phyloP scores from a whole-genome alignment of 2,113 vertebrate species.

The Pycnonotus jocosus region DNA sequence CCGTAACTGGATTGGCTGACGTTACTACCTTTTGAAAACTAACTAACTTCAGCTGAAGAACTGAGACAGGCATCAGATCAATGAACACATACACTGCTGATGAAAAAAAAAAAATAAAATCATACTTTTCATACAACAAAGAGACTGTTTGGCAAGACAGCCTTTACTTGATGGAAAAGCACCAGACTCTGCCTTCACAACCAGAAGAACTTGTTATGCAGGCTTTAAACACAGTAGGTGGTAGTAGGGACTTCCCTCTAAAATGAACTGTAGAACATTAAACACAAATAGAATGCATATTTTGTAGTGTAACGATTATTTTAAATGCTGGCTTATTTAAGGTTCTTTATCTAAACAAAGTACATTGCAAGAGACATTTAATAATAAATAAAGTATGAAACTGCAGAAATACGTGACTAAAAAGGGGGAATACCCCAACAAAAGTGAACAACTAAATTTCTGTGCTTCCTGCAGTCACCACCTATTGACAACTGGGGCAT shows the following conservation, averaged over 20 bases:
- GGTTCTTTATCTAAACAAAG: neutral
- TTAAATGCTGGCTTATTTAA: neutral
- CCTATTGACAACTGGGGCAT: neutral
- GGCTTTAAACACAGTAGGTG: slow-evolving; percentile 42
- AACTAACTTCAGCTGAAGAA: neutral
- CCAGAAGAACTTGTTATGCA: slow-evolving; percentile 47
- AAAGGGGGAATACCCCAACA: neutral
- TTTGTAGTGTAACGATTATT: neutral
- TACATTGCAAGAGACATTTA: neutral
- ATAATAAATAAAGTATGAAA: neutral
- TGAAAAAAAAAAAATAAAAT: neutral
- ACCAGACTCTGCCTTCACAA: slow-evolving; percentile 26
- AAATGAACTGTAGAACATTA: neutral
- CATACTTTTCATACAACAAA: neutral
- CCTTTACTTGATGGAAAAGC: neutral
- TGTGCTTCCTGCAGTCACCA: neutral
- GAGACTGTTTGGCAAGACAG: neutral
- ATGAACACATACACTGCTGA: neutral
- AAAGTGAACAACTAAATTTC: neutral
- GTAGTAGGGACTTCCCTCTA: slow-evolving; percentile 34
- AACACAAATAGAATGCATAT: neutral
- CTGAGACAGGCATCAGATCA: neutral
- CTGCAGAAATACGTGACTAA: neutral
- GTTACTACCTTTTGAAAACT: neutral
- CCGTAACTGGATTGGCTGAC: neutral